Conservation (phyloP, 2,113 vertebrate genomes). For the Ophthalmolycus amberensis region DNA sequence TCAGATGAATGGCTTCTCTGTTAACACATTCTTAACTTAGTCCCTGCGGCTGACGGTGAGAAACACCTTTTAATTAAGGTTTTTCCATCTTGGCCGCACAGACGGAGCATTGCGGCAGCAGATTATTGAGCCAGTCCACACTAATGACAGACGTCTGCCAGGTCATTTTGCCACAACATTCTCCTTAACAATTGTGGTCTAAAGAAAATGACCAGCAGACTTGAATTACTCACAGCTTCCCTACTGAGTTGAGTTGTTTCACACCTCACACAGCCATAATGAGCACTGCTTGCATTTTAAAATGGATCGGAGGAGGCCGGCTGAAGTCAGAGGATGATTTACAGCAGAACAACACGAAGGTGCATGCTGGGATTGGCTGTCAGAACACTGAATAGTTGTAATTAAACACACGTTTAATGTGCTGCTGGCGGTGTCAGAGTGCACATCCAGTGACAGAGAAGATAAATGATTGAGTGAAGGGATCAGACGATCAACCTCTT, state of each 20-base stretch:
- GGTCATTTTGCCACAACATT: neutral
- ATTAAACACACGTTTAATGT: neutral
- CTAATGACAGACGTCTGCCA: neutral
- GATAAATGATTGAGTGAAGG: too few species aligned
- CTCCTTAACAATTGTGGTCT: neutral
- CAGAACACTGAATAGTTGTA: neutral
- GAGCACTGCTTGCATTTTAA: neutral
- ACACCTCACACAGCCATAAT: neutral
- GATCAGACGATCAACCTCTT: neutral
- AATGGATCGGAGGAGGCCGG: neutral
- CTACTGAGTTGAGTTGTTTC: neutral
- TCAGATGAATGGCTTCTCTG: neutral
- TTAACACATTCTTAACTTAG: constrained; percentile 12
- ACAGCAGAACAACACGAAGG: neutral
- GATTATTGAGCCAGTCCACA: constrained; percentile 26
- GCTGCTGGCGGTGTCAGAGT: neutral
- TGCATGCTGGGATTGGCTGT: neutral
- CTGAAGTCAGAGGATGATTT: neutral
- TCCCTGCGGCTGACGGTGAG: neutral
- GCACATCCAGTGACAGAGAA: neutral
- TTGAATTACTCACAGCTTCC: constrained; percentile 21
- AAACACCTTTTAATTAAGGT: constrained; percentile 46
- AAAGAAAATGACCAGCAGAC: constrained; percentile 5
- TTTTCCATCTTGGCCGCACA: constrained; percentile 50
- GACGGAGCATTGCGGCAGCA: constrained; percentile 7